Conservation (phyloP, 2,888 invertebrate genomes). For the Clusia tigrina region DNA sequence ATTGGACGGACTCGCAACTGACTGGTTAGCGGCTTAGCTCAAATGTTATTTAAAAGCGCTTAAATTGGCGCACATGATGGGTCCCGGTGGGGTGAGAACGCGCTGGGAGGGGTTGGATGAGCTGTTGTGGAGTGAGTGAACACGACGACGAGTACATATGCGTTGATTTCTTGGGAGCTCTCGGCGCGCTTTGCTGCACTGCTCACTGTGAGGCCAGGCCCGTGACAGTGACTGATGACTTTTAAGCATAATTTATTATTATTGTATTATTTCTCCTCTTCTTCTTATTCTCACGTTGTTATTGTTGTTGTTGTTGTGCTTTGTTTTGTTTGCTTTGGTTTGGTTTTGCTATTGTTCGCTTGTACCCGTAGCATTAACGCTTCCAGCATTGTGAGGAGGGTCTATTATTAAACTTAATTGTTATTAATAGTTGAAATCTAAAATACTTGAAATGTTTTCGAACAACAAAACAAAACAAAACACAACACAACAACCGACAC, state of each 20-base stretch:
- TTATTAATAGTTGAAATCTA: slow-evolving; percentile 45
- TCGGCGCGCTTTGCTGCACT: too few species aligned
- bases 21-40: slow-evolving; percentile 48
- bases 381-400: background rate
- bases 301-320: background rate
- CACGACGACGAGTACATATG: too few species aligned
- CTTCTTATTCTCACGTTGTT: too few species aligned
- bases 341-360: slow-evolving; percentile 7
- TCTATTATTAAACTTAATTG: slow-evolving; percentile 28
- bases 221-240: slow-evolving; percentile 53
- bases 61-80: background rate
- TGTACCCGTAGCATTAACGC: background rate
- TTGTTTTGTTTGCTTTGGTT: background rate
- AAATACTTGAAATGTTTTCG: background rate
- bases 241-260: slow-evolving; percentile 48
- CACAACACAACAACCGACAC: too few species aligned
- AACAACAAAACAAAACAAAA: background rate
- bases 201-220: too few species aligned
- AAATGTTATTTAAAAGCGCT: slow-evolving; percentile 30
- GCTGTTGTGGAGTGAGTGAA: too few species aligned
- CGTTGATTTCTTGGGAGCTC: too few species aligned
- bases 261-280: slow-evolving; percentile 48
- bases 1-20: too few species aligned
- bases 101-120: background rate
- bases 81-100: too few species aligned